phyloP scores from a whole-genome alignment of 2,888 invertebrate genomes.

The Drosophila kambysellisi region DNA sequence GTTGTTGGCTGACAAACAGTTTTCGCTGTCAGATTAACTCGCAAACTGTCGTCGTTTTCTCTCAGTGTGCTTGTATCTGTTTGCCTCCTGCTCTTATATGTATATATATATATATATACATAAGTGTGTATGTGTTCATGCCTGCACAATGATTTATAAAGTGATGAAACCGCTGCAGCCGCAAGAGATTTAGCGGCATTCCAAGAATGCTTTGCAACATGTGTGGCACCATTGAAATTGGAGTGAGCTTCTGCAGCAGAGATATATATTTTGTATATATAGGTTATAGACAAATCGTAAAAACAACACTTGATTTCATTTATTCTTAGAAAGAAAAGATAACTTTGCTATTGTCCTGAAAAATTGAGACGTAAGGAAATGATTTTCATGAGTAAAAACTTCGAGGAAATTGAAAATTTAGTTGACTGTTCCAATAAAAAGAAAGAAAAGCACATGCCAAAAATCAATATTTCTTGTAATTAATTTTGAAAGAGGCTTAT shows the following conservation, averaged over 20 bases:
- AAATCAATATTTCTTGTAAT: too few relatives aligned
- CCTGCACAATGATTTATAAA: constrained; percentile 70
- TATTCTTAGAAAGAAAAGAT: not conserved
- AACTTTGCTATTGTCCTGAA: not conserved
- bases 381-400: not conserved
- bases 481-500: too few relatives aligned
- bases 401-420: too few relatives aligned
- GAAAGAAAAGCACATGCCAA: too few relatives aligned
- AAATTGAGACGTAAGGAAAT: not conserved
- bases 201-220: constrained; percentile 66
- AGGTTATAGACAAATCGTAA: not conserved
- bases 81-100: not conserved
- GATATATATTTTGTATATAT: not conserved
- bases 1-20: constrained; percentile 64
- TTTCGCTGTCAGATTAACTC: constrained; percentile 74
- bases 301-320: not conserved
- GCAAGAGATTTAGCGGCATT: constrained; percentile 64
- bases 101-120: not conserved
- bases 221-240: constrained; percentile 36
- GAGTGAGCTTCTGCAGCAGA: not conserved
- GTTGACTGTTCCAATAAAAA: too few relatives aligned
- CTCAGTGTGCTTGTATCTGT: not conserved
- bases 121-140: not conserved
- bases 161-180: constrained; percentile 54
- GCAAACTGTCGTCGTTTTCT: constrained; percentile 48